A percentile compares a stretch with the other conserved stretches of the same genome.
phyloP scores from a whole-genome alignment of 2,797 vertebrate genomes.

The Rhabdomys pumilio region DNA sequence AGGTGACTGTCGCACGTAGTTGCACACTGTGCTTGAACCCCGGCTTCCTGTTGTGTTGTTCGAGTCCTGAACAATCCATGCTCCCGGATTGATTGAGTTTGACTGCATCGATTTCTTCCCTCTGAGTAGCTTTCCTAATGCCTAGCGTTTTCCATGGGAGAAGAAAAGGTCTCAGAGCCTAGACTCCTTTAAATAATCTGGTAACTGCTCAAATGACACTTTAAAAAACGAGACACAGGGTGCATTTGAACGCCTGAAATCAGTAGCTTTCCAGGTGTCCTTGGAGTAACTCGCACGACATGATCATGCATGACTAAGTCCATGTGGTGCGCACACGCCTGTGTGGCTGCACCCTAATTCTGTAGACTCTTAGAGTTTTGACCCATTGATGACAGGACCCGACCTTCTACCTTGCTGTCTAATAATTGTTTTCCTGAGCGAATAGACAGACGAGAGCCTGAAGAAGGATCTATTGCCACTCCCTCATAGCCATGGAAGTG shows the following conservation, averaged over 20 bases:
- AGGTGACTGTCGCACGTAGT: not conserved
- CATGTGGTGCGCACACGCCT: not conserved
- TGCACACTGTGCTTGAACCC: not conserved
- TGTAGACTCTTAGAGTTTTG: not conserved
- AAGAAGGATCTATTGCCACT: not conserved
- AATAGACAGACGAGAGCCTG: not conserved
- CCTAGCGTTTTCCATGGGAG: slow-evolving; percentile 7
- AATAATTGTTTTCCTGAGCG: slow-evolving; percentile 12
- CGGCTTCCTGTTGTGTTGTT: not conserved
- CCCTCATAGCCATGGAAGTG: not conserved
- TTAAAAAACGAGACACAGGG: not conserved
- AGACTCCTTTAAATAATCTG: not conserved
- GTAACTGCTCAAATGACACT: not conserved
- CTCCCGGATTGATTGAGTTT: slow-evolving; percentile 6
- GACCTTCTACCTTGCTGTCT: slow-evolving; percentile 1
- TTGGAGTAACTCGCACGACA: not conserved
- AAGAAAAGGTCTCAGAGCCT: slow-evolving; percentile 29
- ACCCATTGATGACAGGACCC: not conserved
- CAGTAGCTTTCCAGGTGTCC: not conserved
- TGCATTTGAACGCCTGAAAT: not conserved
- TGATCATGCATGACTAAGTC: not conserved
- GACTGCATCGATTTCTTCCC: not conserved
- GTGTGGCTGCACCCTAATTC: not conserved
- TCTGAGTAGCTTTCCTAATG: not conserved
- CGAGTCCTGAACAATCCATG: not conserved